Base-by-base conservation (phyloP, 2,113 vertebrate species). In the Solea senegalensis region DNA sequence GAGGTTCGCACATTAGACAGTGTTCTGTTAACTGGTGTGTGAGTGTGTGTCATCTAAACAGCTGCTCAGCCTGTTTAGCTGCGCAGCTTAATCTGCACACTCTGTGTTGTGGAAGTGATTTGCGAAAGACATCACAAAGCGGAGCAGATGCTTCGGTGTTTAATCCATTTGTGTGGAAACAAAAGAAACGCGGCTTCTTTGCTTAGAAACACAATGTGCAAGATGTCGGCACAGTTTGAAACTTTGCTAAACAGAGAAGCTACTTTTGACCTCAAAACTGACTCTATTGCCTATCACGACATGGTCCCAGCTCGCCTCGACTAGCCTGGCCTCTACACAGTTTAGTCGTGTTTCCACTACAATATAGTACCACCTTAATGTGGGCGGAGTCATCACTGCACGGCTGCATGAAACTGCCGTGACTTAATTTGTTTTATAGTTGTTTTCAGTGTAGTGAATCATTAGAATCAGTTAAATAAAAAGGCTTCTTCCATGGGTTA, bases 101-200 rank as follows among this genome's bases (percentile, higher is more conserved):
- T 52, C n/a, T 58, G 72, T 65, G 10, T 70, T 71, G 72, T 49
- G 16, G 26, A 48, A 9, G 60, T 57, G 82, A 72, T 74, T 74
- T 76, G 62, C 4, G 1, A 61, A 52, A 7, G 8, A 52, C 73
- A 46, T 16, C 43, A 55, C 44, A 59, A 56, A 73, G 65, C 28
- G 26, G 4, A 68, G 62, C 41, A 2, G 41, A 64, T 34, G 34
- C 34, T 70, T 67, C 28, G 49, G 44, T 60, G 65, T 21, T 74
- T 10, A 57, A 65, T 15, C 58, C 63, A 34, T 80, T 72, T 27
- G 15, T 26, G 39, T 13, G 34, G 66, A 54, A 54, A 27, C 65
- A 79, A 69, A 76, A 21, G 21, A 4, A 13, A 28, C 0, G 49
- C 11, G 15, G n/a, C 39, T 26, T 62, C 59, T 54, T 13, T 14